Base-by-base conservation (phyloP, 2,113 vertebrate species). In the Rhabdomys dilectus region DNA sequence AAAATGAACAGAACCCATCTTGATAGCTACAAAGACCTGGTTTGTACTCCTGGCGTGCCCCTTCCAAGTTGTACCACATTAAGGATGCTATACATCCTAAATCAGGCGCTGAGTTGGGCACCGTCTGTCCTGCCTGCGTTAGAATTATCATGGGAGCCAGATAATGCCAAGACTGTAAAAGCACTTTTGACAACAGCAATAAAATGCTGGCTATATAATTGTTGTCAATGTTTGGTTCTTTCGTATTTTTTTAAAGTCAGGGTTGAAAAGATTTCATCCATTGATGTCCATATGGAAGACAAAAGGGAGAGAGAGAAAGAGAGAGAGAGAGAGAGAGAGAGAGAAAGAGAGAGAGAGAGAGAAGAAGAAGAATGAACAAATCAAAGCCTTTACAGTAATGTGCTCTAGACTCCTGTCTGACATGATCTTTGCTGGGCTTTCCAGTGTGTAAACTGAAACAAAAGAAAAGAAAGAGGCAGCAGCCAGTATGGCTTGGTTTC, bases 401-500 rank as follows among this genome's bases (percentile, higher is more conserved):
- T 92, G 86, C 81, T 81, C 53, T 22, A 42, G 92, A 95, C 80
- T 85, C 72, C 88, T 70, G 51, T 29, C 12, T 66, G 76, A 81
- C 78, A 94, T 48, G 89, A 58, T 75, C 88, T 88, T 2, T 15
- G 34, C 60, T 77, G 72, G 36, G 88, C 88, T 95, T 68, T 92
- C 78, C 94, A 95, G 91, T 60, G 92, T 76, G 21, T 85, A 97
- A 91, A 92, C 56, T 1, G 17, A 94, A 96, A 95, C 76, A 88
- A 97, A 96, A 96, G 88, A 93, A 94, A 94, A 89, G 68, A 96
- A 94, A 80, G 97, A 93, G 92, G 86, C 62, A 92, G 51, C 81
- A 95, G 93, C 81, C 36, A 89, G 72, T 89, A 91, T n/a, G 94
- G 94, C 96, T 98, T 81, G 94, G 95, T 95, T 97, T 97, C 91